A percentile compares a stretch with the other conserved stretches of the same genome.
Conservation (phyloP, 2,888 invertebrate species). For the Eristalis pertinax region DNA sequence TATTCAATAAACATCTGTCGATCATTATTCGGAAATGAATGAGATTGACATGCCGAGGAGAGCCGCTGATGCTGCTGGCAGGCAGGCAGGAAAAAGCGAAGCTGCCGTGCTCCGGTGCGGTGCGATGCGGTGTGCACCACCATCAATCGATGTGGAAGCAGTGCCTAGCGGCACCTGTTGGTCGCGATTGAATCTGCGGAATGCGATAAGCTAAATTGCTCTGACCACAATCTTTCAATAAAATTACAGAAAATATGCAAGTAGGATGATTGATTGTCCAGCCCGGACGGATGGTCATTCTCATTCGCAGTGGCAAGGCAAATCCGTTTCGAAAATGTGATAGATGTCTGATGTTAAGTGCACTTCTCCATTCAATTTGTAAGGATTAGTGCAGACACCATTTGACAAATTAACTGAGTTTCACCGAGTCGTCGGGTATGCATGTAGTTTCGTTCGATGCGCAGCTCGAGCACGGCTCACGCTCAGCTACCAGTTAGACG, state of each 20-base stretch:
- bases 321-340: not conserved
- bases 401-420: not conserved
- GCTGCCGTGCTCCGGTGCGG: not conserved
- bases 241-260: not conserved
- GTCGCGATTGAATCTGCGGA: conserved; percentile 8
- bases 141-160: not conserved
- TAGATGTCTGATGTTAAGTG: not conserved
- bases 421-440: not conserved
- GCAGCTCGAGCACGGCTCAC: not conserved
- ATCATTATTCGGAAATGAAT: conserved; percentile 60
- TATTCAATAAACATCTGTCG: conserved; percentile 66
- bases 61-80: not conserved
- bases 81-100: not conserved
- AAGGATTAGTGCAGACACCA: not conserved
- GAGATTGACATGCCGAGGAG: conserved; percentile 46
- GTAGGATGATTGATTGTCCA: not conserved
- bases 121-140: not conserved
- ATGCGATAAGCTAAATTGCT: conserved; percentile 25
- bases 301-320: not conserved
- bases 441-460: not conserved
- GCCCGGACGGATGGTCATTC: not conserved
- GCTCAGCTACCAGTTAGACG: conserved; percentile 17
- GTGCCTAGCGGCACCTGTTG: conserved; percentile 57
- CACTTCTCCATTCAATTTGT: not conserved
- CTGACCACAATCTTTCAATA: conserved; percentile 18